Conservation (phyloP, 1,140 invertebrate species). For the Brachionus angularis region DNA sequence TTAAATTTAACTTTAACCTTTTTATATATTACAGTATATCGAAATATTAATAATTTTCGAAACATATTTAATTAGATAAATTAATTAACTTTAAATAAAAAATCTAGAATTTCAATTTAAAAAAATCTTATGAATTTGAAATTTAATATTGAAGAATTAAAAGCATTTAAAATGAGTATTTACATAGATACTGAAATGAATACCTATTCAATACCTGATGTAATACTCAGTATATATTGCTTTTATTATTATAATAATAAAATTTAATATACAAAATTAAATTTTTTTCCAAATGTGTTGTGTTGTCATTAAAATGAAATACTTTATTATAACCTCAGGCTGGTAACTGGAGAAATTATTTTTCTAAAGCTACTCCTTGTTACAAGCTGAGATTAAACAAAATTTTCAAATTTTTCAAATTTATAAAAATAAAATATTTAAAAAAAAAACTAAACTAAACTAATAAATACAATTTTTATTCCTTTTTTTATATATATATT, state of each 20-base stretch:
- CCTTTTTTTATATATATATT: neutral
- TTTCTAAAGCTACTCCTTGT: conserved; percentile 41
- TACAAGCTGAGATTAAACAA: conserved; percentile 44
- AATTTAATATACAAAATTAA: neutral
- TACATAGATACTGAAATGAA: conserved; percentile 44
- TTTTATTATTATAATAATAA: neutral
- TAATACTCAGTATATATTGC: conserved; percentile 38
- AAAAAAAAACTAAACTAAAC: neutral
- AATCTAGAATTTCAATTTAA: too few relatives aligned
- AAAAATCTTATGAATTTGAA: too few relatives aligned
- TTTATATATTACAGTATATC: too few relatives aligned
- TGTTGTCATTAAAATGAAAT: neutral
- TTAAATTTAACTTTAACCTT: too few relatives aligned
- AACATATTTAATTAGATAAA: too few relatives aligned
- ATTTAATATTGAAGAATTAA: neutral
- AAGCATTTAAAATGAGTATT: conserved; percentile 36
- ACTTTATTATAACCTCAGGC: conserved; percentile 39
- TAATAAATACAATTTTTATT: neutral
- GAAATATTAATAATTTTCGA: too few relatives aligned
- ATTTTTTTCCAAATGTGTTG: neutral
- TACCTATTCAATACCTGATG: conserved; percentile 44
- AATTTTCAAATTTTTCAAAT: neutral
- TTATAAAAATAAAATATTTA: neutral
- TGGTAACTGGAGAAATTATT: conserved; percentile 37
- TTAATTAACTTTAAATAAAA: too few relatives aligned